Conservation (phyloP, 2,113 vertebrate genomes). For the Poeciliopsis retropinna region DNA sequence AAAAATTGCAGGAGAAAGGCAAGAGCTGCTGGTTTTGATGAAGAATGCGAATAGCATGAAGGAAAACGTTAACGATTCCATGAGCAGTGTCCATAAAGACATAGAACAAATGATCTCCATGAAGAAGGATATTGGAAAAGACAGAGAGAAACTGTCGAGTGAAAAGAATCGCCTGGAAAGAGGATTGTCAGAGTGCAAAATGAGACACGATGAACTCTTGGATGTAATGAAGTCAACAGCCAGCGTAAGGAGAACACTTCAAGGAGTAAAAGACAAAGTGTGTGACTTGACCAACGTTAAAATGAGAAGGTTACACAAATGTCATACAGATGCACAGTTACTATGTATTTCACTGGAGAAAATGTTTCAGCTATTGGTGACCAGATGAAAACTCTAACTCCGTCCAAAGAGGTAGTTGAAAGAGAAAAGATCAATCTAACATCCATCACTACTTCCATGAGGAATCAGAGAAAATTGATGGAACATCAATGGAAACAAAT, state of each 20-base stretch:
- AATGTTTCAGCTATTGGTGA: not conserved
- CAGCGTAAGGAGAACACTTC: not conserved
- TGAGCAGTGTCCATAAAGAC: not conserved
- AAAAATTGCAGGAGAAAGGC: not conserved
- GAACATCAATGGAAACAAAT: not conserved
- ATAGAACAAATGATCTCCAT: not conserved
- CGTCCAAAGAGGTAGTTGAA: not conserved
- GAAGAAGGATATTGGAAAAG: conserved; percentile 9
- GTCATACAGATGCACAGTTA: rapidly evolving
- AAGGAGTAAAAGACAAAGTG: not conserved
- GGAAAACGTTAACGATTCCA: not conserved
- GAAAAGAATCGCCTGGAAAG: not conserved
- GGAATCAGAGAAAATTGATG: not conserved
- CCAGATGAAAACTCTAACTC: not conserved
- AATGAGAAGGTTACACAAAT: not conserved
- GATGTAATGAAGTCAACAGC: not conserved
- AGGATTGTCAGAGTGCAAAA: not conserved
- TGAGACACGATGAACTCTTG: not conserved
- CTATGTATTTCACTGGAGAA: not conserved
- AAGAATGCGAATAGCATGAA: not conserved
- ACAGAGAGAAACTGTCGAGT: not conserved
- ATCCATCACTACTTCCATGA: not conserved
- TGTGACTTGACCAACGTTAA: not conserved
- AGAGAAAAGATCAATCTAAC: conserved; percentile 4
- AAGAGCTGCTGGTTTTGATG: not conserved